Conservation (phyloP, 2,888 invertebrate species). For the Ryuthela nishihirai region DNA sequence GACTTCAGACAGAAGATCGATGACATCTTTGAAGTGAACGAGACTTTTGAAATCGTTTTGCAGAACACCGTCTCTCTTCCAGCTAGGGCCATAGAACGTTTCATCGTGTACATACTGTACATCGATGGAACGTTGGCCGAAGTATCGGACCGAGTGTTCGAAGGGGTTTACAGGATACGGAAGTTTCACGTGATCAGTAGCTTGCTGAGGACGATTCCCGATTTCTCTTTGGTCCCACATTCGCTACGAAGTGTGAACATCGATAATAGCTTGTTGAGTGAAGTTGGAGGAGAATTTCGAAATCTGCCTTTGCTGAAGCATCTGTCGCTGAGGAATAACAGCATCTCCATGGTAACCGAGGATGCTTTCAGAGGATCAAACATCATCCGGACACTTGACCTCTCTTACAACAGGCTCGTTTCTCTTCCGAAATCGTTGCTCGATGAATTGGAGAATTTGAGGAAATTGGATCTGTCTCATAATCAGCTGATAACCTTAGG, state of each 20-base stretch:
- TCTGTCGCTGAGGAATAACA: slow-evolving; percentile 19
- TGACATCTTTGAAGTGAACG: slow-evolving; percentile 5
- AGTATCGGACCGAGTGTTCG: slow-evolving; percentile 9
- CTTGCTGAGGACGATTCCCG: slow-evolving; percentile 5
- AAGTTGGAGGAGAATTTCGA: slow-evolving; percentile 6
- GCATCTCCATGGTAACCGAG: slow-evolving; percentile 2
- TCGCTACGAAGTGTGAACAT: slow-evolving; percentile 7
- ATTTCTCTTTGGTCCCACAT: slow-evolving; percentile 4
- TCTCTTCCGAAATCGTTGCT: too few relatives aligned
- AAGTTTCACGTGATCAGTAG: slow-evolving; percentile 10
- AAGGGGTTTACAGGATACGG: slow-evolving; percentile 2
- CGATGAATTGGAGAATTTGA: too few relatives aligned
- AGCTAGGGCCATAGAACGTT: slow-evolving; percentile 1
- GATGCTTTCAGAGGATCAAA: slow-evolving; percentile 10
- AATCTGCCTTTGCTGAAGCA: background rate
- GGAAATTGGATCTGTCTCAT: too few relatives aligned
- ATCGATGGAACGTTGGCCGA: background rate
- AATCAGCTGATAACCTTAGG: too few relatives aligned
- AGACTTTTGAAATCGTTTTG: slow-evolving; percentile 14
- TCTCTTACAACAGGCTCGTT: too few relatives aligned
- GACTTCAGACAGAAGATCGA: background rate
- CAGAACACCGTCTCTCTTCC: background rate
- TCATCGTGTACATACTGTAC: slow-evolving; percentile 11
- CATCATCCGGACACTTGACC: too few relatives aligned
- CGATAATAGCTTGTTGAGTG: slow-evolving; percentile 9